Evolutionary conservation across 2,888 invertebrate species (phyloP), one percentile per base, ranked within the genome.

Genomic region (Hyposoter didymator): DNA sequence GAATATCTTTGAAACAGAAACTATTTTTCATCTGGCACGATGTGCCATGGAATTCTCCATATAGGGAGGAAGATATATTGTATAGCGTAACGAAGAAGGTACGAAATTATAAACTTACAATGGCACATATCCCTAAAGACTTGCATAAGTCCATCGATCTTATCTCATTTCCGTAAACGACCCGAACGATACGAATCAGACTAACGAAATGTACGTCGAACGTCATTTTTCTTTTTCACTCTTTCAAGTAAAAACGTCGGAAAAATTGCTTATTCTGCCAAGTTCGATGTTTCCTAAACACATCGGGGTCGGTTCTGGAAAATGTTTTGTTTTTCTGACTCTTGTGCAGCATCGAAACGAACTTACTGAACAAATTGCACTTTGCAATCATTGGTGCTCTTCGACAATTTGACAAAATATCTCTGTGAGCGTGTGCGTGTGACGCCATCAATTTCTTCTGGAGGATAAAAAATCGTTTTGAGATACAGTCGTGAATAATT

Each of bases 401-500:
- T 2, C 5, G 2, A 39, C 1, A 39, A 10, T 1, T 10, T 39
- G 39, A 39, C 39, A 39, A 39, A 10, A 39, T 10, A 39, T 39
- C 10, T 39, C 35, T 35, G 2, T 6, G 35, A 35, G 35, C 35
- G 35, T 1, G 35, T 35, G 28, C 35, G 7, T 32, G 70, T 59
- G 69, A 35, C 35, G 47, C 70, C 59, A 78, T 70, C 28, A 19
- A 70, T 78, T 19, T 17, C n/a, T 47, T 69, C 17, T 59, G 5
- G 62, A 19, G 47, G 45, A 78, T 45, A 69, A 83, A 78, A 74
- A 73, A 45, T 52, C 66, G 70, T 66, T 79, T 32, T 74, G 62
- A 64, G 52, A 72, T 62, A 76, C 76, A 66, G 75, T 84, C 70
- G 47, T 84, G 84, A 84, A 84, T 84, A 75, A 84, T 84, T 84